These are phyloP conservation scores for Parnassius glacialis DNA, from an alignment of 2,888 invertebrate genomes.

Conservation along the genomic window DNA sequence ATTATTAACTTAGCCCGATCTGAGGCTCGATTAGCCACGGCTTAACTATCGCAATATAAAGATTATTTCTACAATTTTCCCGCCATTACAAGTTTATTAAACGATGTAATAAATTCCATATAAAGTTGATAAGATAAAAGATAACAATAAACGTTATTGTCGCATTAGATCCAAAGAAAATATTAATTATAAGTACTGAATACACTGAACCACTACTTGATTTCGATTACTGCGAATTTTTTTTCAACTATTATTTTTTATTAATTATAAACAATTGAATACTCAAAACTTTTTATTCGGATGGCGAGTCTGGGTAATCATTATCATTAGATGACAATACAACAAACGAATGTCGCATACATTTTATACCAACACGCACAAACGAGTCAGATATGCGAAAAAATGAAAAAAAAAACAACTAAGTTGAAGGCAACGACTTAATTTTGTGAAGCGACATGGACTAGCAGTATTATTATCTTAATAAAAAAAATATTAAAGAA, in stretches of 20 bases:
- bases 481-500: background rate
- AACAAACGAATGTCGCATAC: too few relatives aligned
- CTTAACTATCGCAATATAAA: slow-evolving; percentile 2
- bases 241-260: too few relatives aligned
- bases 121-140: slow-evolving; percentile 6
- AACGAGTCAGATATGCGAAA: background rate
- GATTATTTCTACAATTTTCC: slow-evolving; percentile 5
- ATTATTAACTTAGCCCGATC: slow-evolving; percentile 4
- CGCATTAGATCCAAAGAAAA: background rate
- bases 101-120: slow-evolving; percentile 15
- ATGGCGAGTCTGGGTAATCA: too few relatives aligned
- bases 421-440: background rate
- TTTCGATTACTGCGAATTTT: too few relatives aligned
- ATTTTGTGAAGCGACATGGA: slow-evolving; percentile 1
- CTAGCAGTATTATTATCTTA: slow-evolving; percentile 2
- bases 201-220: too few relatives aligned
- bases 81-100: slow-evolving; percentile 10
- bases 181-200: too few relatives aligned
- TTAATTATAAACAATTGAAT: too few relatives aligned
- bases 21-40: background rate
- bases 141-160: background rate
- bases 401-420: background rate
- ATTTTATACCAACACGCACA: too few relatives aligned
- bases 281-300: too few relatives aligned
- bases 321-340: too few relatives aligned